Percentiles rank a stretch among this genome's conserved stretches.
Conservation (phyloP, 2,888 invertebrate genomes). For the Chorisops tibialis region DNA sequence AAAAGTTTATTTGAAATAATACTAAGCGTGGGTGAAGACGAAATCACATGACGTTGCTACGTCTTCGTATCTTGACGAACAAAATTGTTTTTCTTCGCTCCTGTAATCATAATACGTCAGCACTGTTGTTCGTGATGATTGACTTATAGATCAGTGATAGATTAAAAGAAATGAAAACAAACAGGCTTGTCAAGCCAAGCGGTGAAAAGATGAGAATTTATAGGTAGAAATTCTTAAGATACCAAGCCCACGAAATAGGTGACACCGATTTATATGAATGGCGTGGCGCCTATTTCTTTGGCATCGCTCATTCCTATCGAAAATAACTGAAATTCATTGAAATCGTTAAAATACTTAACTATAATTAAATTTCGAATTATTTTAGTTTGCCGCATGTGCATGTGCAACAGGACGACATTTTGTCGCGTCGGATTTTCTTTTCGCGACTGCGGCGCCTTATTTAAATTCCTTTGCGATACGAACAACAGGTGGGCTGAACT, state of each 20-base stretch:
- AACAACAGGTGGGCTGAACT: neutral
- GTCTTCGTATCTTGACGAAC: too few relatives aligned
- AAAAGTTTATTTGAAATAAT: too few relatives aligned
- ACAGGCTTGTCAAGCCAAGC: neutral
- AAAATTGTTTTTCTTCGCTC: too few relatives aligned
- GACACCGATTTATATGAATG: constrained; percentile 21
- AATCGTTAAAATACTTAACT: constrained; percentile 17
- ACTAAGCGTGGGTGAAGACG: too few relatives aligned
- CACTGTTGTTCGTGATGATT: constrained; percentile 9
- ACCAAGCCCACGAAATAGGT: constrained; percentile 23
- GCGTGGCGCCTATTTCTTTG: constrained; percentile 4
- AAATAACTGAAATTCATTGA: constrained; percentile 22
- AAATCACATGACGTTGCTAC: too few relatives aligned
- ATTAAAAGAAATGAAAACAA: constrained; percentile 7
- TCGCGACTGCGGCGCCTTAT: neutral
- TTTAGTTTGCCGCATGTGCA: neutral
- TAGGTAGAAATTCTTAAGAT: constrained; percentile 10
- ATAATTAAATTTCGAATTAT: constrained; percentile 8
- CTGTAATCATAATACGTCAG: neutral
- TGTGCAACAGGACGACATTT: constrained; percentile 4
- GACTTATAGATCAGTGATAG: neutral
- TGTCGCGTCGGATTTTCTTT: neutral
- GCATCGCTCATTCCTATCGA: constrained; percentile 12
- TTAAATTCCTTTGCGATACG: too few relatives aligned
- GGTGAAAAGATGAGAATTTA: constrained; percentile 5